A percentile compares a stretch with the other conserved stretches of the same genome.
These are phyloP conservation scores for Acanthosepion lycidas DNA, from an alignment of 2,888 invertebrate species.

Conservation along the genomic window DNA sequence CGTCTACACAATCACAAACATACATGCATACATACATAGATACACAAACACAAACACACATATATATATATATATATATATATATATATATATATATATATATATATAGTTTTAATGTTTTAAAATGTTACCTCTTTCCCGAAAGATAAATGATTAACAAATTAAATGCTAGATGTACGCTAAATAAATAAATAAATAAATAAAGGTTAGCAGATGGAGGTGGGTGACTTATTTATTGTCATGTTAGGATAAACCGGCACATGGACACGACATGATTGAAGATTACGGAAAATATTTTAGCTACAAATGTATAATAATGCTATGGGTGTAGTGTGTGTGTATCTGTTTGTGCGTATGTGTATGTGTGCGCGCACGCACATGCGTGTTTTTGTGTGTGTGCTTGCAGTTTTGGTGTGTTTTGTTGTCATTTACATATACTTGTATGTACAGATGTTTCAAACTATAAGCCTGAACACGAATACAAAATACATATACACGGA, in stretches of 20 bases:
- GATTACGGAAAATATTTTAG: no score
- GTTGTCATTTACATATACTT: background rate
- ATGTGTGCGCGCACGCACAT: background rate
- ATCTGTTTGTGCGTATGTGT: background rate
- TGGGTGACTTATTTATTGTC: background rate
- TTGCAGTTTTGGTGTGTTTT: background rate
- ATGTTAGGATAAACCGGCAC: no score
- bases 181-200: background rate
- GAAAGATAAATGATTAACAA: no score
- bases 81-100: background rate
- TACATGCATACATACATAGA: background rate
- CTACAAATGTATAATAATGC: no score
- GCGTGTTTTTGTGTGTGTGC: background rate
- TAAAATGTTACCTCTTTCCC: no score
- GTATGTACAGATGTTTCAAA: no score
- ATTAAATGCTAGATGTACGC: background rate
- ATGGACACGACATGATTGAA: no score
- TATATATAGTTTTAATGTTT: no score
- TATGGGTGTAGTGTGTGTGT: background rate
- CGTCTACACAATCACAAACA: background rate
- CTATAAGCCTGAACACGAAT: no score
- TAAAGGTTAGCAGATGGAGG: background rate
- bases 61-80: conserved; percentile 35
- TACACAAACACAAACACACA: background rate
- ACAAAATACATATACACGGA: no score